Evolutionary conservation across 2,888 invertebrate species (phyloP).

Genomic region (Caenorhabditis macrosperma): DNA sequence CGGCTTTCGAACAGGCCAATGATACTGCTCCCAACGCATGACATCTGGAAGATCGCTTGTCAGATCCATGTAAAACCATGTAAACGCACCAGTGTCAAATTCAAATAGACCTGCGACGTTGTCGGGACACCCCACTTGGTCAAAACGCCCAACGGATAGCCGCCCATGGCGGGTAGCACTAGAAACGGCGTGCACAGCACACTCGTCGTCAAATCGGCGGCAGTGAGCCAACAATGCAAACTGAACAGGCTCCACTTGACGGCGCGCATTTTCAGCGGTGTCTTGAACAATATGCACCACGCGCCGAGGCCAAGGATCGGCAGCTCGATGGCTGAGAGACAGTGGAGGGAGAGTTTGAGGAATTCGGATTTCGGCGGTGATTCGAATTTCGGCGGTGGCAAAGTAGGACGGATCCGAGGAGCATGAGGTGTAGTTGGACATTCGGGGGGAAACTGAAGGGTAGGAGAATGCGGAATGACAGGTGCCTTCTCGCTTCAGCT

Average conservation of each 20-base stretch:
- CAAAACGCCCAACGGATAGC: slow-evolving; percentile 7
- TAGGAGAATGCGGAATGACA: too few species aligned
- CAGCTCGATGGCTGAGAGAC: background rate
- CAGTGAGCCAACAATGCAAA: background rate
- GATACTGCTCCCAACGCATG: background rate
- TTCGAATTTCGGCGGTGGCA: background rate
- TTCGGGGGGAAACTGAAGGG: too few species aligned
- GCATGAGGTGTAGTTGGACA: background rate
- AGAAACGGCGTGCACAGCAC: background rate
- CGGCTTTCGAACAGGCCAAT: background rate
- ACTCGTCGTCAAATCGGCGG: background rate
- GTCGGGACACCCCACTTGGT: background rate
- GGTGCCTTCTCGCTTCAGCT: too few species aligned
- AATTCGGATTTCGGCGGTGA: too few species aligned
- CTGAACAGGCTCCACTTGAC: slow-evolving; percentile 14
- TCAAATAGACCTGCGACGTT: background rate
- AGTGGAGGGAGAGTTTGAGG: background rate
- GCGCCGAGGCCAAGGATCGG: background rate
- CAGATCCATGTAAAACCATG: too few species aligned
- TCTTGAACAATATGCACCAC: slow-evolving; percentile 1
- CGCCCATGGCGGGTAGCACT: background rate
- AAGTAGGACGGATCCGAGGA: background rate
- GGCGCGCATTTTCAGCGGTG: background rate
- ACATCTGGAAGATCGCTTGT: background rate
- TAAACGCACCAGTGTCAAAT: background rate